Evolutionary conservation across 2,113 vertebrate genomes (phyloP).

Genomic region (Caloenas nicobarica): DNA sequence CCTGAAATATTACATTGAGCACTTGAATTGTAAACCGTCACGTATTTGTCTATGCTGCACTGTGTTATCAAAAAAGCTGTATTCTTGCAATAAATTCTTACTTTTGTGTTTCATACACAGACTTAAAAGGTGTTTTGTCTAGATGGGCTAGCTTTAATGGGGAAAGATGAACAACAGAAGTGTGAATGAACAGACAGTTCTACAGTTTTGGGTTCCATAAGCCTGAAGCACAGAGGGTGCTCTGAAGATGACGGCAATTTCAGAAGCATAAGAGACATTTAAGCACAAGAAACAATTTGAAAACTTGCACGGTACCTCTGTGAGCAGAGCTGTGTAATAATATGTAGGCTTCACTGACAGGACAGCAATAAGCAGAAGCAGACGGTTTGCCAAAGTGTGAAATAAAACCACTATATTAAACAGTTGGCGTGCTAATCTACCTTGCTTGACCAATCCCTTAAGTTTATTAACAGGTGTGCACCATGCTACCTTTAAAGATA

Average conservation of each 20-base stretch:
- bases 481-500: not conserved
- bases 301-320: not conserved
- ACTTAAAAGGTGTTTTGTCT: not conserved
- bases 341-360: not conserved
- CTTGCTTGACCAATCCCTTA: not conserved
- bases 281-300: not conserved
- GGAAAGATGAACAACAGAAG: not conserved
- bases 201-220: not conserved
- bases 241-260: not conserved
- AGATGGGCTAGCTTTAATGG: not conserved
- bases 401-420: not conserved
- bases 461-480: not conserved
- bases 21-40: not conserved
- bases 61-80: not conserved
- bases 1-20: not conserved
- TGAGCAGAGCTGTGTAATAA: not conserved
- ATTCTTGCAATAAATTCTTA: not conserved
- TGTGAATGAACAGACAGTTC: not conserved
- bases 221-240: not conserved
- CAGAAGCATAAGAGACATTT: not conserved
- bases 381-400: not conserved
- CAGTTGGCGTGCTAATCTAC: not conserved
- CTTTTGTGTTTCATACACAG: not conserved
- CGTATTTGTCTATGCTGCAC: accelerated
- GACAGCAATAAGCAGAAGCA: not conserved